A percentile compares a stretch with the other conserved stretches of the same genome.
phyloP scores from a whole-genome alignment of 2,797 vertebrate species.

The Triplophysa bombifrons region DNA sequence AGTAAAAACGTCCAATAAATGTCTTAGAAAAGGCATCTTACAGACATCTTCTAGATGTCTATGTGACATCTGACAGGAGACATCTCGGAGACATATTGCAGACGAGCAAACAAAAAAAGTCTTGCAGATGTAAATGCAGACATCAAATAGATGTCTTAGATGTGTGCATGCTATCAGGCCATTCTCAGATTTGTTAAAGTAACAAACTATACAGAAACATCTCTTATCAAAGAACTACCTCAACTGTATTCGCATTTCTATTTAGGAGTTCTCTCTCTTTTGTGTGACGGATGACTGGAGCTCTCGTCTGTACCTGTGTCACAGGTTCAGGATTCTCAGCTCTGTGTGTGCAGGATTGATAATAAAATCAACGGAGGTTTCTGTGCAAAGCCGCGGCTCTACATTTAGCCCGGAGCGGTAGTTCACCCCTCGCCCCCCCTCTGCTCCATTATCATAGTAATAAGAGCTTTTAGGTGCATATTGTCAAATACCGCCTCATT shows the following conservation, averaged over 20 bases:
- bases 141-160: too few species aligned
- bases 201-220: neutral
- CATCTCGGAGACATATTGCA: too few species aligned
- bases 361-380: conserved; percentile 59
- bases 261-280: neutral
- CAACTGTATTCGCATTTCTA: neutral
- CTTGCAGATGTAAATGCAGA: too few species aligned
- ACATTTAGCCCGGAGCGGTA: conserved; percentile 43
- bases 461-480: conserved; percentile 54
- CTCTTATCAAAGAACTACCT: neutral
- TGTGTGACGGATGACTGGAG: neutral
- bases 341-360: conserved; percentile 31
- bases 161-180: too few species aligned
- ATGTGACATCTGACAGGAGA: too few species aligned
- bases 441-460: conserved; percentile 58
- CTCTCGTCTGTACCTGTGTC: conserved; percentile 40
- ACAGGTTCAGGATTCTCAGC: conserved; percentile 19
- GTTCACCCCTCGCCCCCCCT: conserved; percentile 40
- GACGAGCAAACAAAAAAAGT: too few species aligned
- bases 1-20: too few species aligned
- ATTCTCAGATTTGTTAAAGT: neutral
- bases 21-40: too few species aligned
- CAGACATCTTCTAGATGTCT: too few species aligned
- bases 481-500: conserved; percentile 25
- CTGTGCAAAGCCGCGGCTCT: conserved; percentile 15